phyloP scores from a whole-genome alignment of 2,797 vertebrate genomes.

The Dipus sagitta region DNA sequence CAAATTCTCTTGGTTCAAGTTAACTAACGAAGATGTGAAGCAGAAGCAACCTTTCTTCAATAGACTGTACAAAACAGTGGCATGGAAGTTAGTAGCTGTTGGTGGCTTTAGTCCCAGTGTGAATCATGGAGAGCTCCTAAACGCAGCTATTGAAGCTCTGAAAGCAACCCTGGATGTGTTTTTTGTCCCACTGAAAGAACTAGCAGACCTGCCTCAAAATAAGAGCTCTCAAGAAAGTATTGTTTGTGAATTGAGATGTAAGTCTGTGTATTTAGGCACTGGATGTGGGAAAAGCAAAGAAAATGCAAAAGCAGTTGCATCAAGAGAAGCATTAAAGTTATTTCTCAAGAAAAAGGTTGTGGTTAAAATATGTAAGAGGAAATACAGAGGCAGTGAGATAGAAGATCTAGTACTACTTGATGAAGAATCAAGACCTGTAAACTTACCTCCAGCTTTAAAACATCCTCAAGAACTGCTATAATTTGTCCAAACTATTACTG shows the following conservation, averaged over 20 bases:
- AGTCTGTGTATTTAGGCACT: constrained; percentile 96
- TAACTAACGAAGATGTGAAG: constrained; percentile 90
- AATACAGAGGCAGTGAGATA: constrained; percentile 94
- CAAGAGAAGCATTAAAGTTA: constrained; percentile 96
- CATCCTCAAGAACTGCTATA: constrained; percentile 92
- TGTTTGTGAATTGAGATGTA: constrained; percentile 97
- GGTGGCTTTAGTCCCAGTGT: constrained; percentile 96
- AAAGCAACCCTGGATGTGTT: constrained; percentile 95
- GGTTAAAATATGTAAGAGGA: constrained; percentile 95
- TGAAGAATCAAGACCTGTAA: constrained; percentile 94
- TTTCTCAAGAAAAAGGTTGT: constrained; percentile 98
- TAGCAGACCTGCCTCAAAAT: constrained; percentile 94
- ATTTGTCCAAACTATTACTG: constrained; percentile 47
- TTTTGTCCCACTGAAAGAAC: constrained; percentile 96
- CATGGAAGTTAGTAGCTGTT: constrained; percentile 97
- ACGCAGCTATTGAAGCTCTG: constrained; percentile 94
- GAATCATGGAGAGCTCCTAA: constrained; percentile 96
- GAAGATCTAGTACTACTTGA: constrained; percentile 96
- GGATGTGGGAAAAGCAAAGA: constrained; percentile 97
- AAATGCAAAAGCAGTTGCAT: constrained; percentile 96
- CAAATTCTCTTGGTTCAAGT: constrained; percentile 84
- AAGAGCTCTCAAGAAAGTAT: constrained; percentile 96
- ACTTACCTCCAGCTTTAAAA: constrained; percentile 96
- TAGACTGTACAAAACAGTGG: constrained; percentile 97
- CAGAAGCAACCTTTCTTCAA: constrained; percentile 97